phyloP scores from a whole-genome alignment of 2,888 invertebrate species.

The Hemithea aestivaria region DNA sequence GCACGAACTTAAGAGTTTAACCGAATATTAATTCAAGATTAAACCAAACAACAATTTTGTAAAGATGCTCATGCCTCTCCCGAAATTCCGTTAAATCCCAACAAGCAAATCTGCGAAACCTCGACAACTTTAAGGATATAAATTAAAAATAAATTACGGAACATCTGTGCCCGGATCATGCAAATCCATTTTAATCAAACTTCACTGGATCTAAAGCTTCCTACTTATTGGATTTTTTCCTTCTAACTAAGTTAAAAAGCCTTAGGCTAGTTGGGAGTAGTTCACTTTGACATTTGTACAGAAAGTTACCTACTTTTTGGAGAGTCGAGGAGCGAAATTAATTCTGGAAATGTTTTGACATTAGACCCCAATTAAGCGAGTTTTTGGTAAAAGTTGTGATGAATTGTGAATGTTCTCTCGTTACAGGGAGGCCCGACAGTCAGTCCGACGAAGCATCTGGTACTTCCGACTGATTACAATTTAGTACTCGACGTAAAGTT shows the following conservation, averaged over 20 bases:
- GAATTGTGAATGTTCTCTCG: constrained; percentile 3
- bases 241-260: constrained; percentile 27
- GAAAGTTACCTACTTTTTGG: constrained; percentile 6
- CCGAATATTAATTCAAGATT: neutral
- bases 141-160: constrained; percentile 73
- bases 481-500: too few relatives aligned
- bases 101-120: constrained; percentile 38
- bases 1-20: too few relatives aligned
- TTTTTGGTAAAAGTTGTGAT: constrained; percentile 4
- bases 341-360: constrained; percentile 7
- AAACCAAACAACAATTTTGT: neutral
- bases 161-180: constrained; percentile 64
- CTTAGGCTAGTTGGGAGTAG: constrained; percentile 20
- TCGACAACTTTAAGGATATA: constrained; percentile 64
- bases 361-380: constrained; percentile 9
- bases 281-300: constrained; percentile 14
- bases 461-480: too few relatives aligned
- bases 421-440: constrained; percentile 15
- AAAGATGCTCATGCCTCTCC: neutral
- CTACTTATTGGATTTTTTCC: constrained; percentile 51
- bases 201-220: constrained; percentile 22
- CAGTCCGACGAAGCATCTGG: constrained; percentile 6
- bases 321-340: constrained; percentile 2
- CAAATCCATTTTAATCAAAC: constrained; percentile 69
- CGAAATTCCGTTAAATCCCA: constrained; percentile 13